Evolutionary conservation across 2,113 vertebrate genomes (phyloP).

Genomic region (Siniperca chuatsi): DNA sequence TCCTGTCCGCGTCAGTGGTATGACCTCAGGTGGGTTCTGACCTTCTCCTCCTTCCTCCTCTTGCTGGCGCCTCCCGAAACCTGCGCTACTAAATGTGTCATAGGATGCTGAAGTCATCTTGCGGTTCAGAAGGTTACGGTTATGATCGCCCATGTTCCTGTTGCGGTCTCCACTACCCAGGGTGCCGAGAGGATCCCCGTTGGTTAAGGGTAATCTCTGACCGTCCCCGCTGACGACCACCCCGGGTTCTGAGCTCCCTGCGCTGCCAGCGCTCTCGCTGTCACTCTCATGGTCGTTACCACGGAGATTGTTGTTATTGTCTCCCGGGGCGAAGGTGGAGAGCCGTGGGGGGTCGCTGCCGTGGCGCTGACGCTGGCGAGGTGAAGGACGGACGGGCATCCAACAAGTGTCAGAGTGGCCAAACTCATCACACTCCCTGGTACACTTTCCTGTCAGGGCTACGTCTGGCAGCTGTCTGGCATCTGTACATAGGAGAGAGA

Average conservation of each 20-base stretch:
- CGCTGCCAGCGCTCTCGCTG: constrained; percentile 80
- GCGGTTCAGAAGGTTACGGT: constrained; percentile 86
- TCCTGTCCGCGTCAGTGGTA: constrained; percentile 84
- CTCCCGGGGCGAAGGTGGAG: constrained; percentile 82
- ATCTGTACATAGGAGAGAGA: constrained; percentile 66
- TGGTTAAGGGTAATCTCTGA: constrained; percentile 77
- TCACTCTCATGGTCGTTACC: constrained; percentile 84
- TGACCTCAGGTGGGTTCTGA: constrained; percentile 81
- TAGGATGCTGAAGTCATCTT: constrained; percentile 87
- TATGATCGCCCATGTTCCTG: constrained; percentile 85
- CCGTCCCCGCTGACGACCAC: constrained; percentile 75
- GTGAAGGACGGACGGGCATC: constrained; percentile 83
- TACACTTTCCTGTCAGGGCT: constrained; percentile 85
- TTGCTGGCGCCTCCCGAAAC: constrained; percentile 78
- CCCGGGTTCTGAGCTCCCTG: constrained; percentile 77
- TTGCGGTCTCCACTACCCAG: constrained; percentile 81
- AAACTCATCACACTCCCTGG: constrained; percentile 83
- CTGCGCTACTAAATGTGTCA: constrained; percentile 85
- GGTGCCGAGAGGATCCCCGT: constrained; percentile 82
- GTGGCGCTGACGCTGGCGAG: constrained; percentile 80
- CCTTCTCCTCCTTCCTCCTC: constrained; percentile 79
- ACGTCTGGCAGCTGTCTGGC: constrained; percentile 85
- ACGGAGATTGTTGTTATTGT: constrained; percentile 84
- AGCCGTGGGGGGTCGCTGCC: constrained; percentile 82
- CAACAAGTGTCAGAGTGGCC: constrained; percentile 87